phyloP scores from a whole-genome alignment of 2,797 vertebrate genomes.

The Poeciliopsis turneri region DNA sequence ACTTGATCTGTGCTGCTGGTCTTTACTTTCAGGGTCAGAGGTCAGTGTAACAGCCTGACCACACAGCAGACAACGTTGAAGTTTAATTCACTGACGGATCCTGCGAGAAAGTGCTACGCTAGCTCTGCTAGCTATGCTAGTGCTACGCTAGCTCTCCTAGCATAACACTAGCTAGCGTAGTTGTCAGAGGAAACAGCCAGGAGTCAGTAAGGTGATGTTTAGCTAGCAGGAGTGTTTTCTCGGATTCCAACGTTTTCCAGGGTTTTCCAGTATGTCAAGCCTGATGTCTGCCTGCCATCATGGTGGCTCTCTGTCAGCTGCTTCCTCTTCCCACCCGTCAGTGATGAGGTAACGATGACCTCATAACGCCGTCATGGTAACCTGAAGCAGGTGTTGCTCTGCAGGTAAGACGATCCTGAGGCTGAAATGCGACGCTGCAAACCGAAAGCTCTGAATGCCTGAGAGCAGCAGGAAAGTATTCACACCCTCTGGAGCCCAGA shows the following conservation, averaged over 20 bases:
- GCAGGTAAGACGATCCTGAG: constrained; percentile 76
- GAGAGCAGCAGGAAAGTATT: neutral
- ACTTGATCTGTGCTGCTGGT: neutral
- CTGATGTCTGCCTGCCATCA: too few relatives aligned
- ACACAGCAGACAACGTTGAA: neutral
- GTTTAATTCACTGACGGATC: too few relatives aligned
- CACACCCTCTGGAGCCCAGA: neutral
- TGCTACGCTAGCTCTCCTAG: too few relatives aligned
- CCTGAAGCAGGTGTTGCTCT: constrained; percentile 77
- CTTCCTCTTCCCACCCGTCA: constrained; percentile 58
- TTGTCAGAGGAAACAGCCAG: too few relatives aligned
- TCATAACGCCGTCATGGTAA: constrained; percentile 53
- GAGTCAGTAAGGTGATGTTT: too few relatives aligned
- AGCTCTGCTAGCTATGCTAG: too few relatives aligned
- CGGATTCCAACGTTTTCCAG: too few relatives aligned
- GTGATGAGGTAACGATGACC: constrained; percentile 53
- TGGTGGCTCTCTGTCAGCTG: constrained; percentile 70
- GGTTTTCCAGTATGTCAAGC: too few relatives aligned
- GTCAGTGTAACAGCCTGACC: neutral
- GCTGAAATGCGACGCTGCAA: constrained; percentile 75
- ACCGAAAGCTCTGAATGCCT: constrained; percentile 68
- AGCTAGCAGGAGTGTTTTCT: too few relatives aligned
- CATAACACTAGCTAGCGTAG: too few relatives aligned
- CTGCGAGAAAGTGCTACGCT: too few relatives aligned
- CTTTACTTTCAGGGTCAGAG: neutral